A percentile compares a stretch with the other conserved stretches of the same genome.
Conservation (phyloP, 2,113 vertebrate species). For the Peromyscus maniculatus region DNA sequence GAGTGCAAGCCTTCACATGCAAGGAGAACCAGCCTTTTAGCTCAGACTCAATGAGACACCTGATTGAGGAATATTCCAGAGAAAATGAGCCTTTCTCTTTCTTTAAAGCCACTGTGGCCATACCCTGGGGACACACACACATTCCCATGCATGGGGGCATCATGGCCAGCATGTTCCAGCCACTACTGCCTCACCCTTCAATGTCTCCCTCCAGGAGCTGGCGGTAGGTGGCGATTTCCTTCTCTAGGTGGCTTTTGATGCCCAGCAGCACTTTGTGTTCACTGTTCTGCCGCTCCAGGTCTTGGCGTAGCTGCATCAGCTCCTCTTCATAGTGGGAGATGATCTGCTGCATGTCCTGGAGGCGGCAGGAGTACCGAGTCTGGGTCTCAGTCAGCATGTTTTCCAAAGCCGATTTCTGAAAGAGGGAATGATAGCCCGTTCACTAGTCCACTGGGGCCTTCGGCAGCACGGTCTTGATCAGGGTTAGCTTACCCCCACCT, state of each 20-base stretch:
- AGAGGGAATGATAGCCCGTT: background rate
- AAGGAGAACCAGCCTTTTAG: background rate
- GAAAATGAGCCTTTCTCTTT: background rate
- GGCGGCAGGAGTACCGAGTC: conserved; percentile 90
- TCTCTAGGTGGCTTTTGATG: conserved; percentile 97
- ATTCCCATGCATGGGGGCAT: rapidly evolving
- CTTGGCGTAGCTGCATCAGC: conserved; percentile 90
- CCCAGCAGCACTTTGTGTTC: conserved; percentile 95
- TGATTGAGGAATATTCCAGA: background rate
- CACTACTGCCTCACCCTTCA: conserved; percentile 88
- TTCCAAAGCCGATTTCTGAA: conserved; percentile 95
- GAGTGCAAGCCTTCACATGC: background rate
- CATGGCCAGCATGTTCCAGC: background rate
- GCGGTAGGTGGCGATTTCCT: conserved; percentile 96
- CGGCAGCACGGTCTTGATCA: background rate
- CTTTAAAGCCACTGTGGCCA: background rate
- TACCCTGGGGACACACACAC: background rate
- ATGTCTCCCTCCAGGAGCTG: conserved; percentile 94
- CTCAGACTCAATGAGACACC: background rate
- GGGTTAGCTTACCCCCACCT: background rate
- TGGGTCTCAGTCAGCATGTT: conserved; percentile 92
- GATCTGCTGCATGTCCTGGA: conserved; percentile 91
- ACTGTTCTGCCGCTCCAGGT: conserved; percentile 91
- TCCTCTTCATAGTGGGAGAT: conserved; percentile 92
- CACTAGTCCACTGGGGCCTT: too few species aligned